Percentiles rank a stretch among this genome's conserved stretches.
Conservation (phyloP, 2,797 vertebrate genomes). For the Muraenolepis orangiensis region DNA sequence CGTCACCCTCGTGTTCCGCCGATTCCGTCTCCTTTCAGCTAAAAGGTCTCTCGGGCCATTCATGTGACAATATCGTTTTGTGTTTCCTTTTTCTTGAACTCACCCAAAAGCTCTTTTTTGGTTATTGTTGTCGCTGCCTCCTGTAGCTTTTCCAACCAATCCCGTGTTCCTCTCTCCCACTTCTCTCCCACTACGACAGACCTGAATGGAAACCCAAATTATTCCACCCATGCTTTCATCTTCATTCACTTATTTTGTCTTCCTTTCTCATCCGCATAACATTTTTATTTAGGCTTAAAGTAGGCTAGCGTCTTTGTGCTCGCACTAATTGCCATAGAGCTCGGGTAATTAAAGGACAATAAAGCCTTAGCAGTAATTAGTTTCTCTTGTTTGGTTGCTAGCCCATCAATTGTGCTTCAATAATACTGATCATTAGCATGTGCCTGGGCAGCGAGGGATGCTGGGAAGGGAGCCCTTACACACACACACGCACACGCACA, state of each 20-base stretch:
- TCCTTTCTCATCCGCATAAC: conserved; percentile 53
- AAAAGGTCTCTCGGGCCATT: background rate
- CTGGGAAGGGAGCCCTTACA: conserved; percentile 80
- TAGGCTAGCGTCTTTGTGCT: conserved; percentile 67
- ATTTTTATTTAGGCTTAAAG: conserved; percentile 72
- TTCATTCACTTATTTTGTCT: conserved; percentile 47
- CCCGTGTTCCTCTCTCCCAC: conserved; percentile 43
- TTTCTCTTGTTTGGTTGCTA: conserved; percentile 88
- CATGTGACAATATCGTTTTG: conserved; percentile 5
- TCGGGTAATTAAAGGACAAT: conserved; percentile 87
- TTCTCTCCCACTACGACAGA: conserved; percentile 43
- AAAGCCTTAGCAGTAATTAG: conserved; percentile 93
- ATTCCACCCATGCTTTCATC: conserved; percentile 70
- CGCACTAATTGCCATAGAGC: conserved; percentile 84
- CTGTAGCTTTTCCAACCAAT: conserved; percentile 13
- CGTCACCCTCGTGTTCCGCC: background rate
- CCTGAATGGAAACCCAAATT: conserved; percentile 58
- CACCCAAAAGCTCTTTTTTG: conserved; percentile 52
- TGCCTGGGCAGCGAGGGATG: conserved; percentile 84
- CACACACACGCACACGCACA: too few species aligned
- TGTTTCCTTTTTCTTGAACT: conserved; percentile 44
- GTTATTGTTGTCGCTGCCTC: too few species aligned
- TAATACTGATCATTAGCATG: conserved; percentile 90
- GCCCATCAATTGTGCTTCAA: conserved; percentile 92
- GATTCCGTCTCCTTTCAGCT: background rate